These are phyloP conservation scores for Eunapius fragilis DNA, from an alignment of 37 sponge, comb jelly and placozoan species.

Conservation along the genomic window DNA sequence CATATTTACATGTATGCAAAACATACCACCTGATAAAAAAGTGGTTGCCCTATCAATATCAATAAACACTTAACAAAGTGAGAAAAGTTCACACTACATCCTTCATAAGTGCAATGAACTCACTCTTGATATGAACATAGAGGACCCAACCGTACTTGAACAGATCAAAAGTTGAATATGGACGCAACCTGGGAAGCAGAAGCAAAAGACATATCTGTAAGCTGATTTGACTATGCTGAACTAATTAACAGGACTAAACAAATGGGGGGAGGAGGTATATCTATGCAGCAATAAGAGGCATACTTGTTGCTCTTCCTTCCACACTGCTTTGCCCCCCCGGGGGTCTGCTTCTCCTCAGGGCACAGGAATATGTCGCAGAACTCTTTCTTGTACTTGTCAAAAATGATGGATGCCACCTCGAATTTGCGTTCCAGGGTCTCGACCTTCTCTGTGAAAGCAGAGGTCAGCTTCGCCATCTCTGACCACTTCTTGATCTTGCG, in stretches of 20 bases:
- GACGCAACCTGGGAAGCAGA: conserved; percentile 31
- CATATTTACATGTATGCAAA: too few relatives aligned
- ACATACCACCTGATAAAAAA: too few relatives aligned
- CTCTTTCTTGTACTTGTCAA: conserved; percentile 76
- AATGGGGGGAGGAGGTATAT: background rate
- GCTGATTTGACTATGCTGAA: too few relatives aligned
- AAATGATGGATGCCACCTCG: conserved; percentile 86
- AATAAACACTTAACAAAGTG: background rate
- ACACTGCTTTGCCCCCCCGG: conserved; percentile 5
- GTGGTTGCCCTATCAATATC: too few relatives aligned
- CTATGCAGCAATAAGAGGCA: background rate
- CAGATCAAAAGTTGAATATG: conserved; percentile 63
- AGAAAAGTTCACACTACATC: background rate
- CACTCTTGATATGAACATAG: conserved; percentile 82
- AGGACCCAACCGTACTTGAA: conserved; percentile 88
- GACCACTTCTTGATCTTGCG: conserved; percentile 87
- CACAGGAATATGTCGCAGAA: conserved; percentile 67
- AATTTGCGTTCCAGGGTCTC: conserved; percentile 85
- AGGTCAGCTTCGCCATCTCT: conserved; percentile 76
- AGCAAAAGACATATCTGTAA: too few relatives aligned
- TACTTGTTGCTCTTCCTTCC: conserved; percentile 37
- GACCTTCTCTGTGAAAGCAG: conserved; percentile 62
- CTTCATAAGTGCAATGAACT: background rate
- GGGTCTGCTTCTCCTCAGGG: conserved; percentile 34
- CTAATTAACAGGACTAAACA: background rate